These are phyloP conservation scores for Eira barbara DNA, from an alignment of 2,113 vertebrate genomes.

Conservation along the genomic window DNA sequence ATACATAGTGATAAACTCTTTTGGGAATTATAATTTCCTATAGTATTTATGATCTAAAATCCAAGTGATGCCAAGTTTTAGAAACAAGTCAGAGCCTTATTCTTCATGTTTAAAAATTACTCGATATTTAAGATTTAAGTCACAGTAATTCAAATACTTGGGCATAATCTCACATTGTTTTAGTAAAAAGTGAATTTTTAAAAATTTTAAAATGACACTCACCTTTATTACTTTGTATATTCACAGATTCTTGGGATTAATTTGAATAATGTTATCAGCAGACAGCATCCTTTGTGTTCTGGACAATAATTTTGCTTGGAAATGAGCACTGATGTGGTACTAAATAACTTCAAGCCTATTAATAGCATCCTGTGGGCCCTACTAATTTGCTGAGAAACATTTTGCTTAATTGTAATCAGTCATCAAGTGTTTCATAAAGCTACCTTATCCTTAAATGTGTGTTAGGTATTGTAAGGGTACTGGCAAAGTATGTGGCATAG, in stretches of 20 bases:
- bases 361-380: background rate
- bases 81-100: background rate
- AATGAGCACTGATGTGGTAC: background rate
- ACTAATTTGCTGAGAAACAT: background rate
- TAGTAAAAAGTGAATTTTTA: background rate
- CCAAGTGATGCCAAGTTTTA: background rate
- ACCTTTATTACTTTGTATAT: background rate
- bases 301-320: background rate
- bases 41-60: background rate
- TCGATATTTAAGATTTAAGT: background rate
- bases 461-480: background rate
- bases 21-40: background rate
- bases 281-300: background rate
- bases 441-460: background rate
- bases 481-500: background rate
- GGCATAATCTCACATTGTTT: background rate
- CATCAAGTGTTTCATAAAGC: background rate
- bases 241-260: background rate
- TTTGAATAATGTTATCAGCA: background rate
- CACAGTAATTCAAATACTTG: background rate
- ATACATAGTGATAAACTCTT: background rate
- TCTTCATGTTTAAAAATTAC: background rate
- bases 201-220: background rate
- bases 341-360: background rate
- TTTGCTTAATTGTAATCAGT: background rate